Conservation (phyloP, 2,797 vertebrate species). For the Lutjanus campechanus region DNA sequence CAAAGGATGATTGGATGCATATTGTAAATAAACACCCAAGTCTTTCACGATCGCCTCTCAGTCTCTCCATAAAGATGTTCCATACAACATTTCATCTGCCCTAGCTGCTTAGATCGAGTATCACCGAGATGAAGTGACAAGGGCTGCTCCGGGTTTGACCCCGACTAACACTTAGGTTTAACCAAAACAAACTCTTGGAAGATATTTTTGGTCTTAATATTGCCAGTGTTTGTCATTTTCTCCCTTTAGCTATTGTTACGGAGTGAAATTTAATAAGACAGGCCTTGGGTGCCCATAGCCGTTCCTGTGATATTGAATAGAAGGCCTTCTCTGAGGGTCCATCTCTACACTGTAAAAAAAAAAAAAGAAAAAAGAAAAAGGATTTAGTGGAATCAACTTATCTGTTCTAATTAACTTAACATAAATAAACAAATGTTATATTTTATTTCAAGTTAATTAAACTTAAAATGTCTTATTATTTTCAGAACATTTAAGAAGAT, state of each 20-base stretch:
- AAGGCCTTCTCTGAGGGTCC: conserved; percentile 61
- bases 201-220: conserved; percentile 39
- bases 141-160: conserved; percentile 64
- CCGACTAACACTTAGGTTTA: conserved; percentile 46
- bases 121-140: conserved; percentile 61
- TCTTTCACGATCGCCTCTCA: conserved; percentile 55
- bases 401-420: no score
- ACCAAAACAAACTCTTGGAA: conserved; percentile 63
- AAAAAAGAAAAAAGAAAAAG: no score
- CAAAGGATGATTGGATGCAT: conserved; percentile 82
- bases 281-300: conserved; percentile 50
- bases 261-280: conserved; percentile 64
- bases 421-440: no score
- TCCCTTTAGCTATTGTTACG: conserved; percentile 42
- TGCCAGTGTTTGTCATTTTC: conserved; percentile 57
- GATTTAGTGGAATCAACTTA: no score
- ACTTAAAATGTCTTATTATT: no score
- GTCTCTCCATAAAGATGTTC: conserved; percentile 66
- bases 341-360: conserved; percentile 37
- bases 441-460: no score
- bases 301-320: conserved; percentile 67
- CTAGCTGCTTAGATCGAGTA: conserved; percentile 54
- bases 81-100: conserved; percentile 57
- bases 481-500: no score
- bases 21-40: conserved; percentile 84